Evolutionary conservation across 2,888 invertebrate species (phyloP).

Genomic region (Rhabditophanes sp.): DNA sequence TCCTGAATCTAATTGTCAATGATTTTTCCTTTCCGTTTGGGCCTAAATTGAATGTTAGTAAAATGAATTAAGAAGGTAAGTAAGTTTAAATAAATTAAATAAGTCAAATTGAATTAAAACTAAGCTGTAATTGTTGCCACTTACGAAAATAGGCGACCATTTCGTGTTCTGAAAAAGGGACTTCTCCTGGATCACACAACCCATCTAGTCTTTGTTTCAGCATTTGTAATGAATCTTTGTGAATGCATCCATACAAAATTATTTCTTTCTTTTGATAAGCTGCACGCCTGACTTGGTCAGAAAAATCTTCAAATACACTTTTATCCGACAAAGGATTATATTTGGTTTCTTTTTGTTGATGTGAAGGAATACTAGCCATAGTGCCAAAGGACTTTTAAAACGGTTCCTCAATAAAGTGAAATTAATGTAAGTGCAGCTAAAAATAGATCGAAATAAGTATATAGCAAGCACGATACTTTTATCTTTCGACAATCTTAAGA

Average conservation of each 20-base stretch:
- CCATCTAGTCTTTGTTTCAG: conserved; percentile 14
- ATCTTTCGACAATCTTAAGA: too few relatives aligned
- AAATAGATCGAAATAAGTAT: too few relatives aligned
- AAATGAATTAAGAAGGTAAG: conserved; percentile 3
- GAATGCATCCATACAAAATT: conserved; percentile 12
- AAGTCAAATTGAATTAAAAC: too few relatives aligned
- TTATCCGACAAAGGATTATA: not conserved
- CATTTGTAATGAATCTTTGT: conserved; percentile 1
- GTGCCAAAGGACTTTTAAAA: too few relatives aligned
- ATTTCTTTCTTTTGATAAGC: conserved; percentile 7
- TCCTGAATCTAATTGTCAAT: conserved; percentile 1
- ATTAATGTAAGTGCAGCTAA: too few relatives aligned
- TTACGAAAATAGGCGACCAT: too few relatives aligned
- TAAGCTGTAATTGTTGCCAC: too few relatives aligned
- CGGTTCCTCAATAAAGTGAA: too few relatives aligned
- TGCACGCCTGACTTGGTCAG: not conserved
- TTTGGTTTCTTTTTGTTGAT: too few relatives aligned
- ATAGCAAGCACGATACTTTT: too few relatives aligned
- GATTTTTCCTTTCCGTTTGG: too few relatives aligned
- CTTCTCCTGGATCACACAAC: conserved; percentile 16
- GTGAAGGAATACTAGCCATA: too few relatives aligned
- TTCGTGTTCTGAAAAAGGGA: conserved; percentile 9
- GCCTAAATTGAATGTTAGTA: conserved; percentile 2
- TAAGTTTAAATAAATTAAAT: conserved; percentile 7
- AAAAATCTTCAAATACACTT: conserved; percentile 1